Evolutionary conservation across 1,140 invertebrate genomes (phyloP), one percentile per base, ranked within the genome.

Genomic region (Tribolium madens): DNA sequence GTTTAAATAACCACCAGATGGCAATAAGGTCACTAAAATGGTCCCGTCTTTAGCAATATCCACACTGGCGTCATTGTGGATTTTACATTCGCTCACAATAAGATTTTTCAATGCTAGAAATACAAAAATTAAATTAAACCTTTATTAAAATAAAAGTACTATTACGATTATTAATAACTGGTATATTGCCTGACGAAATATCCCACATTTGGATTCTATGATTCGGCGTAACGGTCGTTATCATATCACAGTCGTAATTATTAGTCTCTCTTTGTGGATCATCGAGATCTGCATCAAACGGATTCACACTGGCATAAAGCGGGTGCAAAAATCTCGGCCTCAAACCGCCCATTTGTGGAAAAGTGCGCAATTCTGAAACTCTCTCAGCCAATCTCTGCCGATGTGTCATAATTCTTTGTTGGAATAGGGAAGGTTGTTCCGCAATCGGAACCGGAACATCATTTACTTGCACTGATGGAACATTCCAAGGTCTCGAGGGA

Each of bases 51-150:
- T 89, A 0, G 94, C 95, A 75, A 96, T 92, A 84, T 95, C 94
- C 76, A 96, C 92, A 85, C 93, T 95, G 0, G 94, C 94, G 84
- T 96, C 94, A 83, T 96, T 96, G 81, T 95, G 94, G 48, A 97
- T 94, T 84, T 92, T 94, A 85, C 94, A 96, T 83, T 94, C 91
- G 33, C 88, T 88, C 2, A 96, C 94, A 5, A 96, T 91, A 42
- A 96, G 86, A 84, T 96, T 96, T 76, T 91, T 91, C 57, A 90
- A 86, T 80, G 89, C 93, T 94, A 80, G 7, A 89, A 88, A 76
- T 2, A 7, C 6, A 42, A 52, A 81, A 73, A 79, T 17, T 3
- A 46, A 73, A 4, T 26, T 26, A 4, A 12, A 36, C 4, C 1
- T 26, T 50, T 26, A 14, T 31, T 46, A 3, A 60, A 17, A 21